A percentile compares a stretch with the other conserved stretches of the same genome.
Conservation (phyloP, 2,888 invertebrate species). For the Ormyrus rosae region DNA sequence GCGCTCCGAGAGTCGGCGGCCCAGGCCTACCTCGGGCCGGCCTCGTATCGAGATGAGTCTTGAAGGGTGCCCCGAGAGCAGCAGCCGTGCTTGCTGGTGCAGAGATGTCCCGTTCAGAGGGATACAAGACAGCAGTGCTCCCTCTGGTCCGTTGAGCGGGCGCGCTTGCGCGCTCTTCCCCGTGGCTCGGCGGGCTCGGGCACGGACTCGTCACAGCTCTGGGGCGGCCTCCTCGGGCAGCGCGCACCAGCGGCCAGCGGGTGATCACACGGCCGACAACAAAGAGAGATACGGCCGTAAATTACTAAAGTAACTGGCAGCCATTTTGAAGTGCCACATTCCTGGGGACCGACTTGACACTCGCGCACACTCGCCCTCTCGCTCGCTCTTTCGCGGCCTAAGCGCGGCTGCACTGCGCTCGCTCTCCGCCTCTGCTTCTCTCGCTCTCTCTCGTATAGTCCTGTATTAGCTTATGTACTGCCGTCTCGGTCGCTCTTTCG, state of each 20-base stretch:
- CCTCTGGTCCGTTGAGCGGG: conserved; percentile 57
- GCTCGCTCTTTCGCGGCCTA: conserved; percentile 28
- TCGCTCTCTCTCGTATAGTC: neutral
- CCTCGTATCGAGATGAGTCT: no score
- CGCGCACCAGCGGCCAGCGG: neutral
- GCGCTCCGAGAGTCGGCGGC: neutral
- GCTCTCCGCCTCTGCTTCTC: neutral
- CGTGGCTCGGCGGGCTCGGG: neutral
- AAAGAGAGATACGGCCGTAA: conserved; percentile 75
- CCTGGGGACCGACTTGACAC: conserved; percentile 71
- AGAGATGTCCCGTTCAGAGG: neutral
- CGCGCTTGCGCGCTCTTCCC: neutral
- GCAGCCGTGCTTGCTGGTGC: neutral
- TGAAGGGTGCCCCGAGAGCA: neutral
- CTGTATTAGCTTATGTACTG: no score
- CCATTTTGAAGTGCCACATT: conserved; percentile 88
- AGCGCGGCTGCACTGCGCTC: conserved; percentile 25
- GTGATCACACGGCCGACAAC: conserved; percentile 70
- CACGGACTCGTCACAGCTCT: neutral
- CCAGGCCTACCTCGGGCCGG: neutral
- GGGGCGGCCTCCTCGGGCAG: neutral
- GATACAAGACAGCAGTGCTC: no score
- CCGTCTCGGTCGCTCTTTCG: neutral
- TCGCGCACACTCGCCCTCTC: conserved; percentile 47
- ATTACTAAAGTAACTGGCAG: conserved; percentile 79